Evolutionary conservation across 2,888 invertebrate genomes (phyloP), one percentile per base, ranked within the genome.

Genomic region (Timema podura): DNA sequence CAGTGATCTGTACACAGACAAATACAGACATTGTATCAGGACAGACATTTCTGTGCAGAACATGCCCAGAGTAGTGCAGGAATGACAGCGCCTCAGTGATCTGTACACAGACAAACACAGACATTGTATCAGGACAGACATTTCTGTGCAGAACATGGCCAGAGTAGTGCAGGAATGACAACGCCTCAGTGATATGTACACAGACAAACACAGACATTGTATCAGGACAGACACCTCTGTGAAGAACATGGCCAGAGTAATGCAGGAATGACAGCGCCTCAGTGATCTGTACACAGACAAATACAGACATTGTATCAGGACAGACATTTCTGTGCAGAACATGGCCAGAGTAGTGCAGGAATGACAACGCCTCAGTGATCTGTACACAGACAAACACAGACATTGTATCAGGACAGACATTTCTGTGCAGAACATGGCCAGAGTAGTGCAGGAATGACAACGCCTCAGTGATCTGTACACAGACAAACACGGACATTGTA

Each of bases 261-360:
- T 30, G 30, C 30, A 30, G 30, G 30, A 30, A 30, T 30, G 30
- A 30, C 3, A 30, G 3, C 30, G 30, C 30, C 30, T 30, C 30
- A 30, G 30, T 30, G 1, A 30, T 30, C 30, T 30, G 30, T 30
- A 30, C 30, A 30, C 30, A 30, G 30, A 30, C 30, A 30, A 30
- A 30, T 3, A 30, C 30, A 30, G 1, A 30, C 30, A 30, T 30
- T 30, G 30, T 30, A 30, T 30, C 91, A 3, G 98, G 98, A 80
- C 94, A 96, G 64, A 98, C 89, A 83, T 98, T 98, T 77, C 96
- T 90, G 81, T 98, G 98, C 74, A 98, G 86, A 78, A 93, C 88
- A 82, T 91, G 91, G 75, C 91, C 89, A 51, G 90, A 90, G 83
- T 93, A 91, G 84, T 98, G 98, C 74, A 98, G 86, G 82, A 92